Base-by-base conservation (phyloP, 2,888 invertebrate species). In the Rosalia funebris region DNA sequence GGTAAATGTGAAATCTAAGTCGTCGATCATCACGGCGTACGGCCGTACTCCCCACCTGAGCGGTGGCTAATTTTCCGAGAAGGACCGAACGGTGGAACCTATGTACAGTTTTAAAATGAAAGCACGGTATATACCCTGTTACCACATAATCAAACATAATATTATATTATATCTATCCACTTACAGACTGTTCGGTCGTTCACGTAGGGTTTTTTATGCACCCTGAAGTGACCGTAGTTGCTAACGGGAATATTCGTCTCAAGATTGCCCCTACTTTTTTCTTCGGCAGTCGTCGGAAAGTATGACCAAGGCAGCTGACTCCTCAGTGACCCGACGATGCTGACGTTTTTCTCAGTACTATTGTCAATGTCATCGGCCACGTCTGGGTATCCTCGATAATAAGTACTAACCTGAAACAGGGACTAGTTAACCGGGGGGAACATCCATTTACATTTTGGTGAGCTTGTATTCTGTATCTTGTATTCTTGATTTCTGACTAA, bases 261-360 rank as follows among this genome's bases (percentile, higher is more conserved):
- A 7, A 10, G 34, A n/a, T n/a, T n/a, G 2, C 32, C 32, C 10
- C 15, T 41, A 12, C 3, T 17, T 12, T 34, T 5, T 14, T 32
- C 12, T 12, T 34, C 39, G 36, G 52, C 48, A 3, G 48, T 41
- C 1, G 55, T 20, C 47, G 42, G 47, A n/a, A 58, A 54, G 54
- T 74, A 75, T 0, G 72, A 66, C 72, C 73, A 74, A 0, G 75
- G 71, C 12, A 66, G 36, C 45, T 73, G 69, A 3, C 65, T 47
- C 20, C 65, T 63, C 12, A 71, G 25, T 5, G 63, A 56, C 25
- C 44, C 64, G 7, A 25, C 10, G n/a, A 39, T 0, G 10, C 34
- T 44, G 14, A 11, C 45, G n/a, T 36, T 36, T 50, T 34, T 64
- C 1, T 36, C 14, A 14, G 39, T 10, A 5, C n/a, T 48, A 10